Evolutionary conservation across 2,888 invertebrate genomes (phyloP), one percentile per base, ranked within the genome.

Genomic region (Drepana falcataria): DNA sequence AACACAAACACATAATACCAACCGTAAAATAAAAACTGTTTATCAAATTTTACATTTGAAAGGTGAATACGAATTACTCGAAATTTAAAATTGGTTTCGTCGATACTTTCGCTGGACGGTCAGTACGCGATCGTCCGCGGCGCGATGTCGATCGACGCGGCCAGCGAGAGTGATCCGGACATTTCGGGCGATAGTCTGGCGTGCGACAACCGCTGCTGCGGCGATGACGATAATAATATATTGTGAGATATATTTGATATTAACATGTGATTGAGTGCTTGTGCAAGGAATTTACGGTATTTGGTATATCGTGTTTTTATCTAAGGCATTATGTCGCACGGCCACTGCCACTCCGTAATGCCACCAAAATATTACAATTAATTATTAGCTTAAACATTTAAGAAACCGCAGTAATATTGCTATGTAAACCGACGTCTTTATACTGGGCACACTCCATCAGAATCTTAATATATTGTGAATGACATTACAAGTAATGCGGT

Each of bases 131-230:
- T 75, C 71, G 67, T 59, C 71, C 65, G 77, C 66, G 71, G 67
- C 57, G 63, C 73, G 70, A 77, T 77, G 75, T 69, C 79, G 70
- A 68, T 66, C 65, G 66, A 63, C 60, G 69, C 73, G 66, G 54
- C 60, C 48, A 64, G 58, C 63, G 69, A 68, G 53, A 57, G 61
- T 58, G 58, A 55, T 53, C 54, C 60, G 35, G 78, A 79, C 56
- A 84, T 88, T 71, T 85, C 87, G 47, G 81, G 78, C 40, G 90
- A 89, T 71, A 89, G 89, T 64, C 66, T 88, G 67, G 81, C 81
- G 52, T 34, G 51, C 33, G 71, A 70, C 6, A 68, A 69, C 47
- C 59, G 53, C 3, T 58, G 53, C 33, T 48, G 54, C 41, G 70
- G 70, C 44, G 73, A 69, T n/a, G 67, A 62, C 55, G 64, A 60